phyloP scores from a whole-genome alignment of 2,888 invertebrate genomes.

The Sphaerophoria taeniata region DNA sequence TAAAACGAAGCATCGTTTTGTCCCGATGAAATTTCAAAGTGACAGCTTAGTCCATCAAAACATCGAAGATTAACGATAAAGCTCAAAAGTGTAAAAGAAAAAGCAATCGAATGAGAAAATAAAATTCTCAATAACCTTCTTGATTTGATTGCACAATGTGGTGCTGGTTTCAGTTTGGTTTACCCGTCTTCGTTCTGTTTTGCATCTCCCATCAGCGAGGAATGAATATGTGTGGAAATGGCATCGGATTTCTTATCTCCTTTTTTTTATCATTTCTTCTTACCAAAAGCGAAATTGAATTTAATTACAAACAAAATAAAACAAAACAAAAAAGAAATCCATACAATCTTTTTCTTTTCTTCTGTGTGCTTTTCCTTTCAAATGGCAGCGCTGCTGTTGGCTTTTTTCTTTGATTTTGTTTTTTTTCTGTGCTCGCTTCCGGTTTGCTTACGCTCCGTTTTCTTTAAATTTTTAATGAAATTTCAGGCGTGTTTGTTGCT shows the following conservation, averaged over 20 bases:
- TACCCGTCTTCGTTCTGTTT: slow-evolving; percentile 44
- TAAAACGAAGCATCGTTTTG: slow-evolving; percentile 27
- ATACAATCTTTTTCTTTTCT: slow-evolving; percentile 18
- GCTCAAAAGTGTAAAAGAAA: slow-evolving; percentile 53
- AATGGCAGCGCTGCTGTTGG: slow-evolving; percentile 19
- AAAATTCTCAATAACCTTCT: slow-evolving; percentile 38
- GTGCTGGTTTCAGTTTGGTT: not conserved
- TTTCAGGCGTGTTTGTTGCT: slow-evolving; percentile 37
- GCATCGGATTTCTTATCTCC: slow-evolving; percentile 12
- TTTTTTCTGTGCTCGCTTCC: slow-evolving; percentile 28
- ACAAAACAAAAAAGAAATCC: slow-evolving; percentile 34
- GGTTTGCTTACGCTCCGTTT: slow-evolving; percentile 52
- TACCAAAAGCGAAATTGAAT: slow-evolving; percentile 56
- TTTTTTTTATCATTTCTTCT: slow-evolving; percentile 2
- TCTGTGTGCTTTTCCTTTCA: not conserved
- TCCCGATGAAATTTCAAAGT: slow-evolving; percentile 11
- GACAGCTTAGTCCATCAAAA: slow-evolving; percentile 61
- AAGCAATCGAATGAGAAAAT: slow-evolving; percentile 24
- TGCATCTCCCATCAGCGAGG: slow-evolving; percentile 29
- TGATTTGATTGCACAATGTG: slow-evolving; percentile 41
- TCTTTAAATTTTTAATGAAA: slow-evolving; percentile 68
- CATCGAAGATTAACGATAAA: slow-evolving; percentile 60
- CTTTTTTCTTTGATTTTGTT: slow-evolving; percentile 26
- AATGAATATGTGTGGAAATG: slow-evolving; percentile 7
- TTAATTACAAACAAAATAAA: slow-evolving; percentile 72